Evolutionary conservation across 2,888 invertebrate species (phyloP).

Genomic region (Chalcosyrphus nemorum): DNA sequence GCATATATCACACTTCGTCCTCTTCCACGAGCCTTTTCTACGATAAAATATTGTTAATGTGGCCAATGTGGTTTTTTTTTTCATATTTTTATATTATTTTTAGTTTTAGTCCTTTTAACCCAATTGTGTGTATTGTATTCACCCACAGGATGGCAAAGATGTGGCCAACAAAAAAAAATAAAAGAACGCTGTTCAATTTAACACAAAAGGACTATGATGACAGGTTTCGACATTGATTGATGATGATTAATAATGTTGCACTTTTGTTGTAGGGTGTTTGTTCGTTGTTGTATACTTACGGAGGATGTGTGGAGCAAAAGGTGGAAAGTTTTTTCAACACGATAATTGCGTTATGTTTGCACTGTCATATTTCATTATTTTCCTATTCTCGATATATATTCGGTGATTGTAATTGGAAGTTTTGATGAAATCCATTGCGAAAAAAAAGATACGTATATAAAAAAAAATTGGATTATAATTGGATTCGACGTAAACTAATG

Average conservation of each 20-base stretch:
- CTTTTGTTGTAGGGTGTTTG: slow-evolving; percentile 75
- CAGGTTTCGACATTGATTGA: slow-evolving; percentile 80
- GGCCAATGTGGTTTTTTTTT: slow-evolving; percentile 61
- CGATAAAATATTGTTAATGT: slow-evolving; percentile 51
- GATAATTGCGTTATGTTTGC: slow-evolving; percentile 67
- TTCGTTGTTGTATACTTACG: background rate
- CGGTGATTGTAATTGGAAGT: slow-evolving; percentile 43
- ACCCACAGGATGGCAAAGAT: slow-evolving; percentile 24
- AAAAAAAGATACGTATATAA: no score
- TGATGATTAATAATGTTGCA: slow-evolving; percentile 82
- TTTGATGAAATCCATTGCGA: slow-evolving; percentile 13
- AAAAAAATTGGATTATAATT: slow-evolving; percentile 22
- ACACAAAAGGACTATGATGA: slow-evolving; percentile 65
- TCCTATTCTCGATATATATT: slow-evolving; percentile 8
- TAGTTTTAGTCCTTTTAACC: slow-evolving; percentile 35
- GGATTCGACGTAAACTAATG: slow-evolving; percentile 49
- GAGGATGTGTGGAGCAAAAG: slow-evolving; percentile 21
- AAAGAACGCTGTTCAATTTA: slow-evolving; percentile 48
- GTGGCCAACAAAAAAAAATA: background rate
- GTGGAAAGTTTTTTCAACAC: slow-evolving; percentile 27
- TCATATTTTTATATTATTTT: slow-evolving; percentile 40
- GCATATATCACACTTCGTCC: slow-evolving; percentile 5
- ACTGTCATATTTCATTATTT: slow-evolving; percentile 62
- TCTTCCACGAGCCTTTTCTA: background rate
- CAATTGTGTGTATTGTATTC: slow-evolving; percentile 18